These are phyloP conservation scores for Xylocopa sonorina DNA, from an alignment of 1,140 invertebrate genomes.

Conservation along the genomic window DNA sequence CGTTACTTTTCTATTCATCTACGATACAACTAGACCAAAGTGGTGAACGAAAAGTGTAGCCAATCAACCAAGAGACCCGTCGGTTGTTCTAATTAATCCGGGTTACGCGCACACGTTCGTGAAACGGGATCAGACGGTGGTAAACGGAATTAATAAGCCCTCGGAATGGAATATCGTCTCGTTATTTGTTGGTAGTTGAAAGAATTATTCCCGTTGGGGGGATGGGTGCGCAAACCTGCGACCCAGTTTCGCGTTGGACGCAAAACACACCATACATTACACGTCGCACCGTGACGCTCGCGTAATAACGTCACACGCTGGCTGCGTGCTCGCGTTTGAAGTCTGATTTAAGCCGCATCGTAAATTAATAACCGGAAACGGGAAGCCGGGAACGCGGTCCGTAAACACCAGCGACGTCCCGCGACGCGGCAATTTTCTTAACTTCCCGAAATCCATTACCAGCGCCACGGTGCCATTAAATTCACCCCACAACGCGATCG, in stretches of 20 bases:
- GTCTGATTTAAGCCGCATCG: conserved; percentile 33
- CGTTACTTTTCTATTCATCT: too few relatives aligned
- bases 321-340: conserved; percentile 12
- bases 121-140: too few relatives aligned
- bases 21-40: too few relatives aligned
- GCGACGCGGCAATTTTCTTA: background rate
- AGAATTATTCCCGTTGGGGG: background rate
- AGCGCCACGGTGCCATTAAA: background rate
- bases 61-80: too few relatives aligned
- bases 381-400: background rate
- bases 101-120: too few relatives aligned
- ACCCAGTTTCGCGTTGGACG: background rate
- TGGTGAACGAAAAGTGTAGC: too few relatives aligned
- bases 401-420: background rate
- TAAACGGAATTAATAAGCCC: too few relatives aligned
- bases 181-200: background rate
- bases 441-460: background rate
- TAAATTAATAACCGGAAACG: conserved; percentile 35
- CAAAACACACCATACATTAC: conserved; percentile 8
- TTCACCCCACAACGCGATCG: background rate
- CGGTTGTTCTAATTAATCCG: too few relatives aligned
- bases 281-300: conserved; percentile 12
- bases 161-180: too few relatives aligned
- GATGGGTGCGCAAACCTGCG: background rate
- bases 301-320: conserved; percentile 3